A percentile compares a stretch with the other conserved stretches of the same genome.
These are phyloP conservation scores for Ardeotis arabs DNA, from an alignment of 2,113 vertebrate species.

Conservation along the genomic window DNA sequence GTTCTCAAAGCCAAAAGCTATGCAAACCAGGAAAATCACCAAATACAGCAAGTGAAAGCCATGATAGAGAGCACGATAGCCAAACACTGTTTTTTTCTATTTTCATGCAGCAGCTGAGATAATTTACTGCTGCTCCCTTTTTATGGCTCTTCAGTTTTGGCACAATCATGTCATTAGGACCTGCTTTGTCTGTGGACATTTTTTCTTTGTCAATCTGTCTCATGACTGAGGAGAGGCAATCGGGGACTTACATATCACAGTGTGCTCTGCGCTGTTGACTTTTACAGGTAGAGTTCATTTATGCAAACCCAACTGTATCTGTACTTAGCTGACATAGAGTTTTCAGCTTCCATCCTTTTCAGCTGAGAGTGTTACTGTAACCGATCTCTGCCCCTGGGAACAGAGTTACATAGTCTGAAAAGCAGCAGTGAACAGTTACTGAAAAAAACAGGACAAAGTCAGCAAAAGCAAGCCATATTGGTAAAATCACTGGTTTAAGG, in stretches of 20 bases:
- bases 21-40: not conserved
- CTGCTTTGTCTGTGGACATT: not conserved
- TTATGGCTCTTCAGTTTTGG: not conserved
- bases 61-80: not conserved
- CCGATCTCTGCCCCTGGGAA: not conserved
- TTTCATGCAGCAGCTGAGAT: slow-evolving; percentile 18
- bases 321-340: not conserved
- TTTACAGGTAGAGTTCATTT: not conserved
- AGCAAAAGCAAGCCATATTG: not conserved
- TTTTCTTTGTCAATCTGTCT: not conserved
- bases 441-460: not conserved
- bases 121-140: slow-evolving; percentile 15
- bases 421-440: not conserved
- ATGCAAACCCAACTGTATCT: not conserved
- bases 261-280: not conserved
- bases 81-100: not conserved
- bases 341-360: not conserved
- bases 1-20: not conserved
- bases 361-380: not conserved
- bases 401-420: not conserved
- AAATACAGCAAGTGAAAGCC: not conserved
- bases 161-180: not conserved
- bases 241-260: not conserved
- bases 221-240: not conserved
- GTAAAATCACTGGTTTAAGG: not conserved